These are phyloP conservation scores for Apodemus sylvaticus DNA, from an alignment of 2,113 vertebrate genomes.

Conservation along the genomic window DNA sequence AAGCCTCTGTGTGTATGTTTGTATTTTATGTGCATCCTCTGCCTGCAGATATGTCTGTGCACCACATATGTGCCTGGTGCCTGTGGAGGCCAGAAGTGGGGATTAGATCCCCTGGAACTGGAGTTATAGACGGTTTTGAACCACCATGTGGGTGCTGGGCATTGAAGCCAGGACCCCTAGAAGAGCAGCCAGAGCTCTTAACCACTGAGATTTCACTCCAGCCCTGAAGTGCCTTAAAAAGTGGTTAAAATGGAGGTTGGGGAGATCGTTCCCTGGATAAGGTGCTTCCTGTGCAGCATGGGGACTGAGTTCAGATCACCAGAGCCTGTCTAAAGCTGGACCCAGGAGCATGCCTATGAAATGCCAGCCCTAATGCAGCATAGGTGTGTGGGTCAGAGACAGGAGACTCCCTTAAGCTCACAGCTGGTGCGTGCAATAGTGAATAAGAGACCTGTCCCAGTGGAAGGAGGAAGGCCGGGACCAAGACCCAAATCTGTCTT, in stretches of 20 bases:
- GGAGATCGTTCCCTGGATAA: background rate
- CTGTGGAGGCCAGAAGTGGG: background rate
- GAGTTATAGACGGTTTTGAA: background rate
- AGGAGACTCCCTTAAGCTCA: background rate
- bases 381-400: background rate
- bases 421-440: background rate
- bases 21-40: background rate
- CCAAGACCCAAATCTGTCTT: background rate
- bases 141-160: background rate
- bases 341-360: too few relatives aligned
- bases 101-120: background rate
- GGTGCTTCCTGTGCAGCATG: background rate
- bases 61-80: background rate
- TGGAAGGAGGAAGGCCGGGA: background rate
- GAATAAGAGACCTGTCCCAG: background rate
- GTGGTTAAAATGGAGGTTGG: background rate
- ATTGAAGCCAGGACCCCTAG: background rate
- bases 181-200: background rate
- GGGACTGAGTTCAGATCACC: background rate
- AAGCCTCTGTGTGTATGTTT: background rate
- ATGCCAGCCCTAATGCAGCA: background rate
- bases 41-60: background rate
- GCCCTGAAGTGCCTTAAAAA: background rate
- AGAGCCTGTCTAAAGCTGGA: background rate
- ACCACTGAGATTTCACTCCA: background rate